Percentiles rank a stretch among this genome's conserved stretches.
Evolutionary conservation across 2,113 vertebrate species (phyloP).

Genomic region (Cheilinus undulatus): DNA sequence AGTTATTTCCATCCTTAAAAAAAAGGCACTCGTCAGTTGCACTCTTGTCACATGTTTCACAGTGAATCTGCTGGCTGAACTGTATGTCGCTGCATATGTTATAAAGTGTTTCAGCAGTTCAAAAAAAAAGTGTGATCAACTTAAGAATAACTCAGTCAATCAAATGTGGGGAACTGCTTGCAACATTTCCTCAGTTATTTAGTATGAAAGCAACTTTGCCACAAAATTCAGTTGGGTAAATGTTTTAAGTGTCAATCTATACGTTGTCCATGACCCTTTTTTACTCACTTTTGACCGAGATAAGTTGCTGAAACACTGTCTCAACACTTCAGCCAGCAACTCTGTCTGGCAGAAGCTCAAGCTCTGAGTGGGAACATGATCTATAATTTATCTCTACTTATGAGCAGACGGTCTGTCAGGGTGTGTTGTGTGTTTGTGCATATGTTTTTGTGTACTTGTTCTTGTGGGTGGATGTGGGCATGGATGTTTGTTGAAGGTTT

Average conservation of each 20-base stretch:
- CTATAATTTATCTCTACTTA: conserved; percentile 74
- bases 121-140: too few relatives aligned
- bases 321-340: conserved; percentile 64
- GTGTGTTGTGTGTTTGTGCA: conserved; percentile 41
- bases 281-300: conserved; percentile 32
- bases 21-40: neutral
- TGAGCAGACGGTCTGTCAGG: conserved; percentile 52
- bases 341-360: conserved; percentile 54
- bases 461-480: neutral
- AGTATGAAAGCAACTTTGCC: conserved; percentile 27
- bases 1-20: conserved; percentile 25
- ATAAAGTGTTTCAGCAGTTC: neutral
- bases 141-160: neutral
- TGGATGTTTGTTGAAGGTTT: conserved; percentile 14
- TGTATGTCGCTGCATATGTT: neutral
- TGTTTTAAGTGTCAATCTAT: conserved; percentile 29
- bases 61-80: neutral
- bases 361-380: conserved; percentile 67
- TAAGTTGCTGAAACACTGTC: conserved; percentile 46
- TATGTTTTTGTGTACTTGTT: conserved; percentile 15
- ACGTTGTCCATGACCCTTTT: conserved; percentile 23
- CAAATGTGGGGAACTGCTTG: neutral
- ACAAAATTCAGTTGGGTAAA: conserved; percentile 15
- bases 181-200: neutral
- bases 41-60: conserved; percentile 2